phyloP scores from a whole-genome alignment of 2,113 vertebrate genomes.

The Oostethus manadensis region DNA sequence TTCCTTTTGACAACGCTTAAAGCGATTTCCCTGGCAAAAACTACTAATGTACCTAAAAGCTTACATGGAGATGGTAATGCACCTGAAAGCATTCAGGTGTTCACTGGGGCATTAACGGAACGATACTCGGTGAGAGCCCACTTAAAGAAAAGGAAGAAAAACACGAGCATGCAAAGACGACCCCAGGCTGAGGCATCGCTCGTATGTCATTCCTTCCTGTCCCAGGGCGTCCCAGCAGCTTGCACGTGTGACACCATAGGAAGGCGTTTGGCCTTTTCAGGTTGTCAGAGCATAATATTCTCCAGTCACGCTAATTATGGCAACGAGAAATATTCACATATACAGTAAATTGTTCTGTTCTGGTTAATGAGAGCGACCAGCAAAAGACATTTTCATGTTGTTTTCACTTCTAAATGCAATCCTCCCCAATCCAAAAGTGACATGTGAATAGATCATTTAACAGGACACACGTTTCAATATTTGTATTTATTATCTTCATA shows the following conservation, averaged over 20 bases:
- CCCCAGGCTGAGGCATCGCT: neutral
- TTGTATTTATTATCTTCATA: neutral
- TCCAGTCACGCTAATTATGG: neutral
- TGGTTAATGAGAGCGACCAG: too few species aligned
- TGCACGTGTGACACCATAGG: neutral
- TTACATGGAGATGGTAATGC: neutral
- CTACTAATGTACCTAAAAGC: neutral
- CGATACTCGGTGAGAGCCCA: neutral
- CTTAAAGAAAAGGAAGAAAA: neutral
- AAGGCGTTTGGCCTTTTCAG: neutral
- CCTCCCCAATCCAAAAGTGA: too few species aligned
- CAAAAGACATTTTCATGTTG: too few species aligned
- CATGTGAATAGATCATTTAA: too few species aligned
- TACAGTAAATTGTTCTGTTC: too few species aligned
- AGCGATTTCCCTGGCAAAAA: neutral
- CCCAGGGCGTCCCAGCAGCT: neutral
- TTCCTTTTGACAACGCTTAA: neutral
- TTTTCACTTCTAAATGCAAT: too few species aligned
- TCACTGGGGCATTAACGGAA: conserved; percentile 4
- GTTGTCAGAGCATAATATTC: neutral
- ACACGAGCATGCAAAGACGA: neutral
- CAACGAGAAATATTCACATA: neutral
- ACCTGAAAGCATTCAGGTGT: neutral
- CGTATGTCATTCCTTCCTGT: neutral
- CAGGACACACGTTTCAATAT: too few species aligned